phyloP scores from a whole-genome alignment of 2,888 invertebrate species.

The Apamea crenata region DNA sequence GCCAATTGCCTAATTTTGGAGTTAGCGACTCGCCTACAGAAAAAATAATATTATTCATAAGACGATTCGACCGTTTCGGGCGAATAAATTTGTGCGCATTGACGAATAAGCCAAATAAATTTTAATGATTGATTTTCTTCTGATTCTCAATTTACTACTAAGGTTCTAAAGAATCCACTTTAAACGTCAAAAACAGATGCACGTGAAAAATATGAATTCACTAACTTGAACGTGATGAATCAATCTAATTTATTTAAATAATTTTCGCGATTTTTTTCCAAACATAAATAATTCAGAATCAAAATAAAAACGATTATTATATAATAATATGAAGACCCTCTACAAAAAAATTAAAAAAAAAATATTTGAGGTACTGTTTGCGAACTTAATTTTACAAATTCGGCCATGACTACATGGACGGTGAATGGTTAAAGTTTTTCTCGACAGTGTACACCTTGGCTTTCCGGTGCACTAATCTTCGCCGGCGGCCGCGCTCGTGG shows the following conservation, averaged over 20 bases:
- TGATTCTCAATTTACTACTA: background rate
- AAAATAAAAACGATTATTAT: background rate
- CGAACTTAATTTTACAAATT: background rate
- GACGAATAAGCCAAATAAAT: background rate
- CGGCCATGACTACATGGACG: slow-evolving; percentile 39
- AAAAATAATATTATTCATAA: background rate
- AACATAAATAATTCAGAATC: background rate
- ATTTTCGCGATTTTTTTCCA: background rate
- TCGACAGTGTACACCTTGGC: slow-evolving; percentile 55
- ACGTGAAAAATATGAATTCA: slow-evolving; percentile 6
- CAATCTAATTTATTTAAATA: slow-evolving; percentile 1
- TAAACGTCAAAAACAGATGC: slow-evolving; percentile 39
- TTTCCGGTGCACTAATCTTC: slow-evolving; percentile 69
- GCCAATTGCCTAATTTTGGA: background rate
- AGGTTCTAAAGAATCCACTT: slow-evolving; percentile 13
- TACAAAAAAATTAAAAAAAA: no score
- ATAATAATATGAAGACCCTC: slow-evolving; percentile 1
- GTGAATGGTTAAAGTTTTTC: slow-evolving; percentile 43
- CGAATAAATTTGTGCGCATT: background rate
- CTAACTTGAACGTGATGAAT: background rate
- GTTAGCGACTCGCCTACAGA: background rate
- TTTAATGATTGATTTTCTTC: slow-evolving; percentile 20
- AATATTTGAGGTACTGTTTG: background rate
- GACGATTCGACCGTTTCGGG: background rate
- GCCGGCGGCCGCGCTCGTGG: slow-evolving; percentile 53